Evolutionary conservation across 2,888 invertebrate species (phyloP).

Genomic region (Noctuana brunneofusca): DNA sequence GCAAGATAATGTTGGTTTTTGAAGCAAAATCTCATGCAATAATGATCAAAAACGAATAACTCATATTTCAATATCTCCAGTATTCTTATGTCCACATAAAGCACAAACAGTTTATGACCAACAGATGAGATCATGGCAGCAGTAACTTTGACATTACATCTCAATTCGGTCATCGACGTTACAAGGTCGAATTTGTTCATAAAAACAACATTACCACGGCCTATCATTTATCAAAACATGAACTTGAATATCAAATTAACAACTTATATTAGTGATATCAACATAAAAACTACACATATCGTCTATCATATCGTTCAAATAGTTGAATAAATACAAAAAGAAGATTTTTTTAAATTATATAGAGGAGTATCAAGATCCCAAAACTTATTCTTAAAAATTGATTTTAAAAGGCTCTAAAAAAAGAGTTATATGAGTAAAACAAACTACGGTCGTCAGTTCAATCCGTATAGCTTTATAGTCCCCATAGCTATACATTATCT

Average conservation of each 20-base stretch:
- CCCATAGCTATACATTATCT: too few relatives aligned
- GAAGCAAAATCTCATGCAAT: too few relatives aligned
- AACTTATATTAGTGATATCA: not conserved
- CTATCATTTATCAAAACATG: conserved; percentile 16
- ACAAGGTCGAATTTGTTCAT: conserved; percentile 6
- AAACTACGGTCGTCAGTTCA: too few relatives aligned
- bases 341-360: too few relatives aligned
- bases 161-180: conserved; percentile 26
- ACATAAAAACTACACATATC: not conserved
- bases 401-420: too few relatives aligned
- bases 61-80: not conserved
- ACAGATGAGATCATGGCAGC: conserved; percentile 17
- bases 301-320: too few relatives aligned
- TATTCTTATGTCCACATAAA: not conserved
- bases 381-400: too few relatives aligned
- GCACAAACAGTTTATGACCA: conserved; percentile 18
- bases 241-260: conserved; percentile 9
- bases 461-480: too few relatives aligned
- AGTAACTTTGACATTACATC: conserved; percentile 20
- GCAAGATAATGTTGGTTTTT: too few relatives aligned
- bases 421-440: too few relatives aligned
- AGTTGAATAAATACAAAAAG: too few relatives aligned
- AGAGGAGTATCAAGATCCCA: too few relatives aligned
- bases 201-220: conserved; percentile 7
- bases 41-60: not conserved